Base-by-base conservation (phyloP, 2,797 vertebrate genomes). In the Anguilla pacifica region DNA sequence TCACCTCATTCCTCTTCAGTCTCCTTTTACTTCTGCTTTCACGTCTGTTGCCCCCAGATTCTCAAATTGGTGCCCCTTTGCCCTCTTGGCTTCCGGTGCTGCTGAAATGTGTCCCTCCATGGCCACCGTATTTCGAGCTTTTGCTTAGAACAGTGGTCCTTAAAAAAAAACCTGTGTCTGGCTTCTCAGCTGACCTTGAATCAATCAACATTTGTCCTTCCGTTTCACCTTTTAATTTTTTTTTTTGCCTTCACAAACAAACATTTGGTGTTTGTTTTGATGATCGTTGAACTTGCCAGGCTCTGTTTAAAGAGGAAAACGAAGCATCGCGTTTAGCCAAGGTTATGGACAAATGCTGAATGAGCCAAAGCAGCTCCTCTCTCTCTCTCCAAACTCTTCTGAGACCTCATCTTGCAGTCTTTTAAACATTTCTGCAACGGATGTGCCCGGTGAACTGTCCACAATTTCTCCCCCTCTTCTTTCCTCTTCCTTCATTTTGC, bases 231-330 rank as follows among this genome's bases (percentile, higher is more conserved):
- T 35, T 22, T 5, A 11, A 6, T 10, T 11, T 57, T 2, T 15
- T 15, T 61, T 61, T 61, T 61, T 61, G 0, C 70, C 9, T 35
- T 74, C 70, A 35, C 28, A 74, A 74, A 74, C 70, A 74, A 31
- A 74, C 64, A 70, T n/a, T 70, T 70, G 64, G 64, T 35, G 70
- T 39, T 77, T 77, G 72, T 77, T 43, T 79, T 46, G 74, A 19
- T 22, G 31, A 43, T 79, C 39, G 39, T 46, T 79, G 17, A 79
- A 74, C 70, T 35, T 74, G 31, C 13, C 31, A 5, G 31, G 35
- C 70, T 74, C 28, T 39, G 13, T 74, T 39, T 74, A 31, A 39
- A 74, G 70, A 74, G 15, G 31, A 74, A 31, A 74, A 31, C 5
- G 15, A 74, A 74, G 70, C 35, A 3, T 31, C 35, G 28, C 11